Evolutionary conservation across 2,888 invertebrate species (phyloP).

Genomic region (Deilephila porcellus): DNA sequence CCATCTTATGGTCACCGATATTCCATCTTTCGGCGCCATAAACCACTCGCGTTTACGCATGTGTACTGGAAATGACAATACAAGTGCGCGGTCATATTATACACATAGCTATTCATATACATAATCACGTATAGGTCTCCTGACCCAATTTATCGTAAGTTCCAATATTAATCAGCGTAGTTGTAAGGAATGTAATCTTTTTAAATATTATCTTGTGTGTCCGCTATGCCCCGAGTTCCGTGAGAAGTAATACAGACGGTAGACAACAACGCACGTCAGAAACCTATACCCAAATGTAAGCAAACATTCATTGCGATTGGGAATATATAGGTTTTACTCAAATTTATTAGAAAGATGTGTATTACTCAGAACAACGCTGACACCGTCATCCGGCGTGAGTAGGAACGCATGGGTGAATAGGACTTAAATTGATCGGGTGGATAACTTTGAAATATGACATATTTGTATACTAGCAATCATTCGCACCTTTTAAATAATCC

Average conservation of each 20-base stretch:
- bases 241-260: neutral
- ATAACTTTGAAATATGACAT: too few species aligned
- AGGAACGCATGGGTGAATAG: too few species aligned
- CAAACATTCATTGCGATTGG: neutral
- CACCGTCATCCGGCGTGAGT: too few species aligned
- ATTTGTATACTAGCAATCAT: too few species aligned
- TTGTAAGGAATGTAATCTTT: neutral
- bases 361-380: too few species aligned
- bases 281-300: neutral
- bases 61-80: neutral
- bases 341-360: too few species aligned
- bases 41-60: neutral
- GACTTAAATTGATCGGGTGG: too few species aligned
- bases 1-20: neutral
- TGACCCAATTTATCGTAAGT: neutral
- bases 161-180: neutral
- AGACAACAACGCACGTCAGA: neutral
- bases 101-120: neutral
- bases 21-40: neutral
- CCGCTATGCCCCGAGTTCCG: neutral
- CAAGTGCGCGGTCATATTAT: neutral
- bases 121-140: neutral
- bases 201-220: neutral
- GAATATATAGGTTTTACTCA: too few species aligned
- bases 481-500: too few species aligned